phyloP scores from a whole-genome alignment of 2,113 vertebrate species.

The Prionailurus bengalensis region DNA sequence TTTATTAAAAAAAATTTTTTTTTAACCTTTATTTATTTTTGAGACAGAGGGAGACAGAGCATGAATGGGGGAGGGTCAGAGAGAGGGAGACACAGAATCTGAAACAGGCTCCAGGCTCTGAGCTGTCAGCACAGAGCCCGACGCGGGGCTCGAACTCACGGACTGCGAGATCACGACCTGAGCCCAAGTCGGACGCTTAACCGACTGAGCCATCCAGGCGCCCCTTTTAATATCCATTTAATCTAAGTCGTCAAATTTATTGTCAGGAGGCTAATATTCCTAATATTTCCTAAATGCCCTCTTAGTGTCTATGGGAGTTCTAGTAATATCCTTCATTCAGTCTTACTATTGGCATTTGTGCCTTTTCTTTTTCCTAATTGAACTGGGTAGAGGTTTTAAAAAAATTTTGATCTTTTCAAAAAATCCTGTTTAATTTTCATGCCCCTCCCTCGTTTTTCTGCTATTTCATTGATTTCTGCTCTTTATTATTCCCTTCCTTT shows the following conservation, averaged over 20 bases:
- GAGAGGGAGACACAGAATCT: no score
- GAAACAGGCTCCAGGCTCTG: no score
- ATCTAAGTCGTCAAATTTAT: neutral
- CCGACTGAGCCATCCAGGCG: no score
- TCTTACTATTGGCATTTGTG: neutral
- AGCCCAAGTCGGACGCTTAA: no score
- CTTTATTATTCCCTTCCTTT: conserved; percentile 20
- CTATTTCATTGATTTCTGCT: conserved; percentile 1
- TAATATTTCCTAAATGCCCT: neutral
- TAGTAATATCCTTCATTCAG: neutral
- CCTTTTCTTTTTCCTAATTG: neutral
- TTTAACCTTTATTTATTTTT: no score
- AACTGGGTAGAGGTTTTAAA: neutral
- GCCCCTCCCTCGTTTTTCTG: neutral
- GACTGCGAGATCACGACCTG: no score
- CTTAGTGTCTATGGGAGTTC: neutral
- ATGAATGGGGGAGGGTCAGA: no score
- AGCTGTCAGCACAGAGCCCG: no score
- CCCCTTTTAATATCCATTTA: neutral
- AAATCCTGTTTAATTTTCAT: neutral
- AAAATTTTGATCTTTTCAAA: neutral
- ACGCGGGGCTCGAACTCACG: no score
- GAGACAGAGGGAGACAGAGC: no score
- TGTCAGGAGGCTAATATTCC: neutral
- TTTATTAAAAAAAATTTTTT: no score